A percentile compares a stretch with the other conserved stretches of the same genome.
Conservation (phyloP, 2,888 invertebrate genomes). For the Eupeodes luniger region DNA sequence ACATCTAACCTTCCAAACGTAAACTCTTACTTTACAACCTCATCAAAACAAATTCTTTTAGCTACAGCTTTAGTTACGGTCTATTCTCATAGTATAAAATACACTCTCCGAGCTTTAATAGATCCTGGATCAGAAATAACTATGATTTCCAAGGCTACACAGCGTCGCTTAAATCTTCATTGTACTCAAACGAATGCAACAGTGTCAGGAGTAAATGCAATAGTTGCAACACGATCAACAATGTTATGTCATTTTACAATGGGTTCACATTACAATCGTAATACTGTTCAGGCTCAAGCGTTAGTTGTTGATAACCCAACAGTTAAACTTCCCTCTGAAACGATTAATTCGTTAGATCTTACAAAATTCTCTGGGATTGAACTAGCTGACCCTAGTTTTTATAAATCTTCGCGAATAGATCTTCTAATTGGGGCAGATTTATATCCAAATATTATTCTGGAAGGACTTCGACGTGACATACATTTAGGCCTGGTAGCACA, state of each 20-base stretch:
- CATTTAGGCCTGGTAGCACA: background rate
- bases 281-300: constrained; percentile 1
- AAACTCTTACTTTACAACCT: background rate
- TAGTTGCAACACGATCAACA: background rate
- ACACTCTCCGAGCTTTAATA: background rate
- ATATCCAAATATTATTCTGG: constrained; percentile 7
- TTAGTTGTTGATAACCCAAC: constrained; percentile 37
- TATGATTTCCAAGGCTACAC: constrained; percentile 22
- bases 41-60: background rate
- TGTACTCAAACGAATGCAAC: background rate
- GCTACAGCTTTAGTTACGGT: background rate
- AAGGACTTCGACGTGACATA: background rate
- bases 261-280: background rate
- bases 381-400: constrained; percentile 32
- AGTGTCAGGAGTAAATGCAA: constrained; percentile 21
- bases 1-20: background rate
- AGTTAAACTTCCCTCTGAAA: constrained; percentile 21
- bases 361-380: background rate
- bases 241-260: constrained; percentile 11
- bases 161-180: constrained; percentile 4
- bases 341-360: background rate
- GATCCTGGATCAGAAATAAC: constrained; percentile 30
- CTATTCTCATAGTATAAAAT: background rate
- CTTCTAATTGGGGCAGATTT: constrained; percentile 29
- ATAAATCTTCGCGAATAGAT: constrained; percentile 24